These are phyloP conservation scores for Alligator sinensis DNA, from an alignment of 2,113 vertebrate genomes.

Conservation along the genomic window DNA sequence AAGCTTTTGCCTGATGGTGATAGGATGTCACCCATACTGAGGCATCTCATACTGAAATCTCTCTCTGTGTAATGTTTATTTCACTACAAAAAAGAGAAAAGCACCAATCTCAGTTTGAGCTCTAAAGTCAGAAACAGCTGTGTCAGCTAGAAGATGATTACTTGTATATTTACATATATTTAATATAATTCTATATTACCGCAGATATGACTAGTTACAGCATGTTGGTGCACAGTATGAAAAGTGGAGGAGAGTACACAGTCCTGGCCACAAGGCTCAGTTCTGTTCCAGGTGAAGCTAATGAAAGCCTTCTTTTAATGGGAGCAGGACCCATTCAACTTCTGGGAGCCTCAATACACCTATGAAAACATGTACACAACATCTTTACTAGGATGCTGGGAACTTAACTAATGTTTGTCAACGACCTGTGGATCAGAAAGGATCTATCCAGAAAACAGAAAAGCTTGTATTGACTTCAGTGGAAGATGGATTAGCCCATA, in stretches of 20 bases:
- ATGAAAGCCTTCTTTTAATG: background rate
- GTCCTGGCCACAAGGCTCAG: background rate
- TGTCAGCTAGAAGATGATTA: background rate
- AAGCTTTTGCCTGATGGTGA: background rate
- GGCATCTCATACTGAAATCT: background rate
- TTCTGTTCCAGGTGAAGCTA: constrained; percentile 6
- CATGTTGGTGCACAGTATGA: background rate
- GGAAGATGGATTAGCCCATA: background rate
- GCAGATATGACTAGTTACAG: constrained; percentile 1
- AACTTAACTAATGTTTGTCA: background rate
- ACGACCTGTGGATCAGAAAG: background rate
- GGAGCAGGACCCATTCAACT: background rate
- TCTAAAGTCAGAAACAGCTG: background rate
- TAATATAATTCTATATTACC: background rate
- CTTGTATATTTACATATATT: background rate
- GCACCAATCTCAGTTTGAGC: background rate
- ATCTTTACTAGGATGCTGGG: background rate
- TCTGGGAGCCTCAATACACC: background rate
- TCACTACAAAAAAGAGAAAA: background rate
- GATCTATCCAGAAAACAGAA: background rate
- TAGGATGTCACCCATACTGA: background rate
- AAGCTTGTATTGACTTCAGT: background rate
- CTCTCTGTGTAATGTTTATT: background rate
- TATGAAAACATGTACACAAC: background rate
- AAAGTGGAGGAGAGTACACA: background rate